Evolutionary conservation across 2,797 vertebrate species (phyloP).

Genomic region (Dermochelys coriacea): DNA sequence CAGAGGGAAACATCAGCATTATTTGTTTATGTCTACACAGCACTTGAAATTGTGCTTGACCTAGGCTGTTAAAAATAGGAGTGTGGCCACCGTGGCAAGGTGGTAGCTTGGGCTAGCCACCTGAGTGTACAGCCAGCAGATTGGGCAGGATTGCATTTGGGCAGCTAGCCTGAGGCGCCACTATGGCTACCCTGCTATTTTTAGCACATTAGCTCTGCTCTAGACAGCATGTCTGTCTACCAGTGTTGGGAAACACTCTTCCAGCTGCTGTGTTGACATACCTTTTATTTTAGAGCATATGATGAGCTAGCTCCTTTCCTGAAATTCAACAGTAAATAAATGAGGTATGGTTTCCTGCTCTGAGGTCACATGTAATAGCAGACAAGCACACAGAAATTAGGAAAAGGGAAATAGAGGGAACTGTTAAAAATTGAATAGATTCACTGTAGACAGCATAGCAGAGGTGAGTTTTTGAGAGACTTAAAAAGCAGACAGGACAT

Average conservation of each 20-base stretch:
- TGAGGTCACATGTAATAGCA: neutral
- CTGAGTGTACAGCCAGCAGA: neutral
- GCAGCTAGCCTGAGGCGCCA: rapidly evolving
- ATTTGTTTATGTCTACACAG: neutral
- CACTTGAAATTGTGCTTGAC: neutral
- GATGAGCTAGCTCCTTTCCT: neutral
- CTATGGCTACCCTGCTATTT: neutral
- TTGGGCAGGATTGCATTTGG: neutral
- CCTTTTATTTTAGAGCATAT: neutral
- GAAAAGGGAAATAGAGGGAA: neutral
- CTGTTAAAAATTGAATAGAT: neutral
- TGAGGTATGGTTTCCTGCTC: neutral
- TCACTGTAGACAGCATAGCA: neutral
- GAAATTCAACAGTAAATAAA: neutral
- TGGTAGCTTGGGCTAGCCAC: neutral
- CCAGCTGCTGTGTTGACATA: neutral
- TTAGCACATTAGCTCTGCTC: neutral
- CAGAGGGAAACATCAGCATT: neutral
- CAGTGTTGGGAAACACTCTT: neutral
- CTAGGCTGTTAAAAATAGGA: neutral
- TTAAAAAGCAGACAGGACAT: neutral
- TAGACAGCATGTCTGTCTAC: neutral
- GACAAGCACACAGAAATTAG: neutral
- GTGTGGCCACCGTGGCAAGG: neutral
- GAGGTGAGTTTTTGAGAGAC: neutral